Percentiles rank a stretch among this genome's conserved stretches.
Evolutionary conservation across 2,888 invertebrate species (phyloP).

Genomic region (Bombylius major): DNA sequence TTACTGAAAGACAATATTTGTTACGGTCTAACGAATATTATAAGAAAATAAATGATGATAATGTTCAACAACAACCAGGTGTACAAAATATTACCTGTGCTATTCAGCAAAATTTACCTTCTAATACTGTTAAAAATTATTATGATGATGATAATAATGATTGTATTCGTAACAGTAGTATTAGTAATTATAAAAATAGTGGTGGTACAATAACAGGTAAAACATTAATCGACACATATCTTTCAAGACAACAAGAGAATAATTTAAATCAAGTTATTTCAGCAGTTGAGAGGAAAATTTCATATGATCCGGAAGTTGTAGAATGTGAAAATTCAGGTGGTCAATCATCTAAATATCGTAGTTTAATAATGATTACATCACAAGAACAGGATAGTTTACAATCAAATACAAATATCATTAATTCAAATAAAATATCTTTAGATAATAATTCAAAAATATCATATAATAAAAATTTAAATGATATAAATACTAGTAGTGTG

Average conservation of each 20-base stretch:
- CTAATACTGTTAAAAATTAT: neutral
- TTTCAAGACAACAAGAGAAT: neutral
- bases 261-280: neutral
- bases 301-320: constrained; percentile 26
- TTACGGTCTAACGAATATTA: constrained; percentile 3
- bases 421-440: neutral
- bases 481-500: too few species aligned
- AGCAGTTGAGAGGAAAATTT: constrained; percentile 31
- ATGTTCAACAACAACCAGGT: neutral
- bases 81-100: constrained; percentile 5
- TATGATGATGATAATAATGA: neutral
- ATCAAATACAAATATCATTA: neutral
- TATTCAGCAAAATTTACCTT: neutral
- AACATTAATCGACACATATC: neutral
- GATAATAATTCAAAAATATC: too few species aligned
- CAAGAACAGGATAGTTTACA: constrained; percentile 41
- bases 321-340: too few species aligned
- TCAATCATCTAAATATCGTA: constrained; percentile 55
- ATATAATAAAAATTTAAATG: too few species aligned
- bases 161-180: neutral
- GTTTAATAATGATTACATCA: constrained; percentile 75
- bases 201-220: neutral
- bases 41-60: neutral
- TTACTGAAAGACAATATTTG: constrained; percentile 5
- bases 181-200: neutral